Conservation (phyloP, 2,888 invertebrate species). For the Dolichopus griseipennis region DNA sequence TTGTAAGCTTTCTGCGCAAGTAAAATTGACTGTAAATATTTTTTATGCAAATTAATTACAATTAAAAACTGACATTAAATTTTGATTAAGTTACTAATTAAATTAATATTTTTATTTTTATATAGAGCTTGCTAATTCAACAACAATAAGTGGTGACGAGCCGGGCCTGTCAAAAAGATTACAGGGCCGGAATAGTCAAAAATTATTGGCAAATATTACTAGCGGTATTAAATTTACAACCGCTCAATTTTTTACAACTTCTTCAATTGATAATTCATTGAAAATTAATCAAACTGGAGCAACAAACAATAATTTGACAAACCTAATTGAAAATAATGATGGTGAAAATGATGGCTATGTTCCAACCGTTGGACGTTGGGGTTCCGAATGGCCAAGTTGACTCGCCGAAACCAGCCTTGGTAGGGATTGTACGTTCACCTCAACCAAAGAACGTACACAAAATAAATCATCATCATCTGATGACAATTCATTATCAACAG, state of each 20-base stretch:
- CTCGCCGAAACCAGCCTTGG: slow-evolving; percentile 58
- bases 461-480: slow-evolving; percentile 43
- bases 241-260: slow-evolving; percentile 27
- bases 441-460: slow-evolving; percentile 45
- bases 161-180: slow-evolving; percentile 51
- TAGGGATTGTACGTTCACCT: slow-evolving; percentile 38
- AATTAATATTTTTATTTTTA: slow-evolving; percentile 22
- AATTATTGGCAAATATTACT: slow-evolving; percentile 35
- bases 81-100: no score
- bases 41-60: no score
- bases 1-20: no score
- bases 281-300: slow-evolving; percentile 18
- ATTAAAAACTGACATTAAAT: no score
- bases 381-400: slow-evolving; percentile 96
- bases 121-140: slow-evolving; percentile 67
- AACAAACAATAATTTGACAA: slow-evolving; percentile 43
- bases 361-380: slow-evolving; percentile 84
- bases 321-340: slow-evolving; percentile 43
- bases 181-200: slow-evolving; percentile 50
- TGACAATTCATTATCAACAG: not conserved
- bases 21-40: no score
- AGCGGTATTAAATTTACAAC: slow-evolving; percentile 29
- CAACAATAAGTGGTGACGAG: slow-evolving; percentile 55
- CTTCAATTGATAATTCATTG: slow-evolving; percentile 31
- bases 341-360: slow-evolving; percentile 50